Evolutionary conservation across 1,140 invertebrate genomes (phyloP).

Genomic region (Drosophila prosaltans): DNA sequence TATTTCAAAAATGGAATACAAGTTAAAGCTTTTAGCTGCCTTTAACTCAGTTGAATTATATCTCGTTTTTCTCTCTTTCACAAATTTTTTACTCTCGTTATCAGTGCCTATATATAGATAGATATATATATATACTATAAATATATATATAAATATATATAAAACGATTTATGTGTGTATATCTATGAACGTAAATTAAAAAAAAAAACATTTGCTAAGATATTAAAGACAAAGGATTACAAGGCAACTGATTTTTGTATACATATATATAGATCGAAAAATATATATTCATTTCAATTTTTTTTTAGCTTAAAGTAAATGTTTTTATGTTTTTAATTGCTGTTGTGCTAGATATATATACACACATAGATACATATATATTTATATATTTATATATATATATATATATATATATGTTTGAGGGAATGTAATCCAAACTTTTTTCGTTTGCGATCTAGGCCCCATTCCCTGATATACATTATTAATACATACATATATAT

Average conservation of each 20-base stretch:
- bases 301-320: neutral
- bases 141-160: neutral
- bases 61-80: neutral
- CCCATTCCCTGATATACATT: slow-evolving; percentile 6
- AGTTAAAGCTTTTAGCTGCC: slow-evolving; percentile 57
- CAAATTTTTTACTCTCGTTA: neutral
- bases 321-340: neutral
- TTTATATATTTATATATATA: slow-evolving; percentile 1
- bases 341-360: slow-evolving; percentile 19
- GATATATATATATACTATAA: slow-evolving; percentile 11
- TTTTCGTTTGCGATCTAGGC: neutral
- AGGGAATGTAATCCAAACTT: slow-evolving; percentile 2
- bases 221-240: slow-evolving; percentile 3
- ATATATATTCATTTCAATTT: slow-evolving; percentile 14
- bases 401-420: neutral
- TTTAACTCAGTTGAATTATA: slow-evolving; percentile 38
- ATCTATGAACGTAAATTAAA: slow-evolving; percentile 1
- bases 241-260: slow-evolving; percentile 8
- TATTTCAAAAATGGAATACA: slow-evolving; percentile 67
- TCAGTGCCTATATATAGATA: neutral
- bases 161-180: slow-evolving; percentile 19
- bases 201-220: slow-evolving; percentile 14
- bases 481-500: slow-evolving; percentile 6
- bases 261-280: neutral
- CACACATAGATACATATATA: neutral